phyloP scores from a whole-genome alignment of 2,888 invertebrate species.

The Invenusta paracnida region DNA sequence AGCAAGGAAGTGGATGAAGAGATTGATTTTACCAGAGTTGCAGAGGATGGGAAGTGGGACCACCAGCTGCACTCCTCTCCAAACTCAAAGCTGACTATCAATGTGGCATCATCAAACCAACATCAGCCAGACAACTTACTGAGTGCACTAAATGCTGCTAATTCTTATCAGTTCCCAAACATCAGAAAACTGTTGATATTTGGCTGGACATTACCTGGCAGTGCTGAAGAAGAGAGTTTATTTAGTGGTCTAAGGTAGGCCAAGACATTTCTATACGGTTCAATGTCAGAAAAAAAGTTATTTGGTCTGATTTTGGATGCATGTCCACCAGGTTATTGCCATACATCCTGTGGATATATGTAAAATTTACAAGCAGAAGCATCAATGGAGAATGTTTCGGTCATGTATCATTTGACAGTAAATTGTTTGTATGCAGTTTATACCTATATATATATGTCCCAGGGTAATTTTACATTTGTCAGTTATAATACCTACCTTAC shows the following conservation, averaged over 20 bases:
- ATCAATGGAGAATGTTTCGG: not conserved
- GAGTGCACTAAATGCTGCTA: not conserved
- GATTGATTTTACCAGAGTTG: no score
- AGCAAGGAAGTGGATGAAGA: no score
- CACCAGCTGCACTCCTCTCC: constrained; percentile 25
- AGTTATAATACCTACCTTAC: no score
- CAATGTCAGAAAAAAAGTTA: constrained; percentile 34
- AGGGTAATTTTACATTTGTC: no score
- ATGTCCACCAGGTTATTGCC: not conserved
- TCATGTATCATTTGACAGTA: not conserved
- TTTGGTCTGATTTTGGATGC: constrained; percentile 6
- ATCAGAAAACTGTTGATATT: constrained; percentile 32
- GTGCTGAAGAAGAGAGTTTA: constrained; percentile 11
- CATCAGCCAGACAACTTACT: constrained; percentile 32
- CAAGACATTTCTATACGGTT: constrained; percentile 15
- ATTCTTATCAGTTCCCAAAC: constrained; percentile 33
- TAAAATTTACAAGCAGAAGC: not conserved
- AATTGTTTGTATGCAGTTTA: no score
- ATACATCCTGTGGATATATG: constrained; percentile 18
- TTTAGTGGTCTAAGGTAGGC: constrained; percentile 25
- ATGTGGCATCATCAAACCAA: not conserved
- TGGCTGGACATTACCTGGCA: constrained; percentile 36
- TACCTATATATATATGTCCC: no score
- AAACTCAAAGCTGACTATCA: constrained; percentile 7
- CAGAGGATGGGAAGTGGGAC: no score